phyloP scores from a whole-genome alignment of 2,888 invertebrate genomes.

The Steinernema carpocapsae region DNA sequence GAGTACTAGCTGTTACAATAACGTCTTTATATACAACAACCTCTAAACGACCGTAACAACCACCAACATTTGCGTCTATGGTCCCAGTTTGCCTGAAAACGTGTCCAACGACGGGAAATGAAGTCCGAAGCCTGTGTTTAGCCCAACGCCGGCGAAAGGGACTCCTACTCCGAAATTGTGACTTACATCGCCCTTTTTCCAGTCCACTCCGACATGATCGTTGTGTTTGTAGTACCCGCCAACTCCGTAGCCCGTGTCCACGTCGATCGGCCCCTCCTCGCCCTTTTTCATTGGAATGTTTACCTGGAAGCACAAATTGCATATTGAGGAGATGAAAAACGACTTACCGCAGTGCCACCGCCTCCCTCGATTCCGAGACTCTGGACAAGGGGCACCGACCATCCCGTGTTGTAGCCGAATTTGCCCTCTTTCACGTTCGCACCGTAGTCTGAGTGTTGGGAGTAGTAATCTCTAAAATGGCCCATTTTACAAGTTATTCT shows the following conservation, averaged over 20 bases:
- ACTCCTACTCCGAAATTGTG: slow-evolving; percentile 54
- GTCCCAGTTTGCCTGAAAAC: not conserved
- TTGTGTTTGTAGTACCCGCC: slow-evolving; percentile 55
- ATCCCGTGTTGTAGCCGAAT: slow-evolving; percentile 56
- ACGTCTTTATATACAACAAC: too few species aligned
- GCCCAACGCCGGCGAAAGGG: slow-evolving; percentile 50
- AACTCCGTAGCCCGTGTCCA: slow-evolving; percentile 55
- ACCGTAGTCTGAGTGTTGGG: slow-evolving; percentile 55
- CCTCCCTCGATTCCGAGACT: slow-evolving; percentile 58
- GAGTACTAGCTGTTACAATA: too few species aligned
- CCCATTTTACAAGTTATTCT: not conserved
- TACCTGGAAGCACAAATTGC: slow-evolving; percentile 41
- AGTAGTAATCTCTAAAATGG: slow-evolving; percentile 57
- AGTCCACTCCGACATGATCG: slow-evolving; percentile 56
- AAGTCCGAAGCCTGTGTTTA: slow-evolving; percentile 51
- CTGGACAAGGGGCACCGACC: slow-evolving; percentile 58
- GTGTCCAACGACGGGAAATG: slow-evolving; percentile 52
- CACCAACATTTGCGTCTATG: too few species aligned
- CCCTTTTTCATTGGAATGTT: slow-evolving; percentile 55
- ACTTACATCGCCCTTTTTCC: slow-evolving; percentile 46
- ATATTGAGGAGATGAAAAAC: not conserved
- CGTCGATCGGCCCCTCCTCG: slow-evolving; percentile 58
- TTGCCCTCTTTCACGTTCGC: slow-evolving; percentile 59
- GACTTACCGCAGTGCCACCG: slow-evolving; percentile 16
- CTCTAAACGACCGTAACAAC: too few species aligned